A percentile compares a stretch with the other conserved stretches of the same genome.
Conservation (phyloP, 2,888 invertebrate genomes). For the Himalopsyche tibetana region DNA sequence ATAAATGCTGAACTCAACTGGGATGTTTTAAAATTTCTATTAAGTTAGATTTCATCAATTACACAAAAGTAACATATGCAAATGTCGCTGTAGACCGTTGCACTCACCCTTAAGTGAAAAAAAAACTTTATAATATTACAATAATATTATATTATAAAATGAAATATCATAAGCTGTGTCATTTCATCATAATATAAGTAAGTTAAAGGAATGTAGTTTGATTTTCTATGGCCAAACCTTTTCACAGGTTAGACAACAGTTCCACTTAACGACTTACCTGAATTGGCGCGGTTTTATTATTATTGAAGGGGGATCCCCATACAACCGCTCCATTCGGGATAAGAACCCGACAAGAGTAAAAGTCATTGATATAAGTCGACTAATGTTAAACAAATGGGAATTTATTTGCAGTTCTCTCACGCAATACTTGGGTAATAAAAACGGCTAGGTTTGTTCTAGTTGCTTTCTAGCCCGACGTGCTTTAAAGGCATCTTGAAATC, state of each 20-base stretch:
- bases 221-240: background rate
- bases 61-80: too few relatives aligned
- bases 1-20: too few relatives aligned
- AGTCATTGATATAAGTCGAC: conserved; percentile 56
- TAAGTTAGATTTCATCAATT: too few relatives aligned
- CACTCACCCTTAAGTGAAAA: too few relatives aligned
- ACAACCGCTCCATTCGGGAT: conserved; percentile 6
- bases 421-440: conserved; percentile 39
- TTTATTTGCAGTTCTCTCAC: conserved; percentile 53
- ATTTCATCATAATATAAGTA: too few relatives aligned
- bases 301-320: conserved; percentile 33
- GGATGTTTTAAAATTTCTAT: too few relatives aligned
- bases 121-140: too few relatives aligned
- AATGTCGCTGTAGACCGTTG: too few relatives aligned
- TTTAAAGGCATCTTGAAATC: conserved; percentile 11
- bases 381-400: conserved; percentile 58
- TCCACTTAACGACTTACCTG: conserved; percentile 46
- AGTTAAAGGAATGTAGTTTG: too few relatives aligned
- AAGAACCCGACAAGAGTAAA: conserved; percentile 50
- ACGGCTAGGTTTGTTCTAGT: background rate
- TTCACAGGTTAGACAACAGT: conserved; percentile 43
- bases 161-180: too few relatives aligned
- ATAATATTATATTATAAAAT: too few relatives aligned
- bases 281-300: conserved; percentile 47
- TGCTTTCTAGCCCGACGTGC: conserved; percentile 28